phyloP scores from a whole-genome alignment of 2,113 vertebrate species.

The Butorides virescens region DNA sequence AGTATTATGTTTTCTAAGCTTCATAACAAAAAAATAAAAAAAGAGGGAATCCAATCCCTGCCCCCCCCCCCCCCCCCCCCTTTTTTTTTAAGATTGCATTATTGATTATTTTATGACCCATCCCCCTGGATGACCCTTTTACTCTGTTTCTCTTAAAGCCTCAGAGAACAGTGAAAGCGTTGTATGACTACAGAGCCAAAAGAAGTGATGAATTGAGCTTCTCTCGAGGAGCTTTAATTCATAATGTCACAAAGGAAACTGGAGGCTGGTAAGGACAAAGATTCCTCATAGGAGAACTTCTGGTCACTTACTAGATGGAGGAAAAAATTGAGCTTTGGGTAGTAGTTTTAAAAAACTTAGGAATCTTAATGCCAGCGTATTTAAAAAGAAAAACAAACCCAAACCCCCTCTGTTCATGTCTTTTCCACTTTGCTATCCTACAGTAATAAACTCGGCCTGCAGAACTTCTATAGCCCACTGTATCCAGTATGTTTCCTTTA shows the following conservation, averaged over 20 bases:
- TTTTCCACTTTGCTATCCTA: background rate
- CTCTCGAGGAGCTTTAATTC: conserved; percentile 87
- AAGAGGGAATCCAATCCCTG: background rate
- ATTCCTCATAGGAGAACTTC: background rate
- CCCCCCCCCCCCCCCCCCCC: no score
- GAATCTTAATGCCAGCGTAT: background rate
- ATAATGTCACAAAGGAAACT: conserved; percentile 87
- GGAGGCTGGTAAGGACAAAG: conserved; percentile 85
- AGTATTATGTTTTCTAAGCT: background rate
- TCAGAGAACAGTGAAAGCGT: conserved; percentile 86
- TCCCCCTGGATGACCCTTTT: conserved; percentile 17
- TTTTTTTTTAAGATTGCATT: background rate
- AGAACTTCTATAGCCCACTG: background rate
- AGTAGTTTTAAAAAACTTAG: background rate
- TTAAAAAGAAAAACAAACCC: background rate
- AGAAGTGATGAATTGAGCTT: conserved; percentile 88
- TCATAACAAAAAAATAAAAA: background rate
- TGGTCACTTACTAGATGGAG: background rate
- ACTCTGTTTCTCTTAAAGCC: conserved; percentile 75
- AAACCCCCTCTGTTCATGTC: background rate
- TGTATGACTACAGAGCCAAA: conserved; percentile 88
- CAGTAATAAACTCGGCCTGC: background rate
- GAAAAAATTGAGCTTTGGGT: background rate
- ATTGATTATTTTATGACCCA: conserved; percentile 33
- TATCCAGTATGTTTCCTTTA: background rate